Conservation (phyloP, 2,797 vertebrate genomes). For the Apogon talboti region DNA sequence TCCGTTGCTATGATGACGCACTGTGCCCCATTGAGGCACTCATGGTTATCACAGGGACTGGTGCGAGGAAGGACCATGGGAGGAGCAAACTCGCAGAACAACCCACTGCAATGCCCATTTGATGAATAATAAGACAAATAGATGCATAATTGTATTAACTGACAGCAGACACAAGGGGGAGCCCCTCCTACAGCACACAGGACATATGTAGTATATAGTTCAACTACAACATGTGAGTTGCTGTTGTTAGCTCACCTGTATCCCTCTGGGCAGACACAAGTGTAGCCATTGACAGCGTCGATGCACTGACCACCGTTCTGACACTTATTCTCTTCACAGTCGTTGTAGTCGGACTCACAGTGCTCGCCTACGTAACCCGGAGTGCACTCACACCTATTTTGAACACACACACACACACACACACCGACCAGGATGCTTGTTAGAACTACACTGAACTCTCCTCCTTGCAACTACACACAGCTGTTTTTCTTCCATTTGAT, state of each 20-base stretch:
- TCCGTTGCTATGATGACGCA: constrained; percentile 90
- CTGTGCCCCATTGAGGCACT: constrained; percentile 94
- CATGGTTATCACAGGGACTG: constrained; percentile 95
- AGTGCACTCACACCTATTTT: constrained; percentile 92
- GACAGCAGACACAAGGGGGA: constrained; percentile 34
- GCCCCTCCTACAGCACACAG: constrained; percentile 10
- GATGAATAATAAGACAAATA: neutral
- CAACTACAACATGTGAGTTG: neutral
- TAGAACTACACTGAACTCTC: neutral
- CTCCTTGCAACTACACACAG: neutral
- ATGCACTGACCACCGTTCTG: constrained; percentile 94
- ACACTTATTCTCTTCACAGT: constrained; percentile 97
- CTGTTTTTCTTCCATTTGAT: constrained; percentile 3
- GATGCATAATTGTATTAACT: neutral
- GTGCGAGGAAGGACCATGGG: constrained; percentile 97
- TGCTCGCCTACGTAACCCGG: constrained; percentile 94
- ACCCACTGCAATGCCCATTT: constrained; percentile 82
- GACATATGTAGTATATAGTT: too few species aligned
- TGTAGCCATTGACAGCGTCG: constrained; percentile 94
- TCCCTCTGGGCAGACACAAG: constrained; percentile 92
- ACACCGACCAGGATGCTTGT: constrained; percentile 1
- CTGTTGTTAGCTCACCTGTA: constrained; percentile 86
- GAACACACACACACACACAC: constrained; percentile 5
- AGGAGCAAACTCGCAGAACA: constrained; percentile 95
- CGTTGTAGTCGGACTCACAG: constrained; percentile 92